phyloP scores from a whole-genome alignment of 2,113 vertebrate species.

The Oncorhynchus masou region DNA sequence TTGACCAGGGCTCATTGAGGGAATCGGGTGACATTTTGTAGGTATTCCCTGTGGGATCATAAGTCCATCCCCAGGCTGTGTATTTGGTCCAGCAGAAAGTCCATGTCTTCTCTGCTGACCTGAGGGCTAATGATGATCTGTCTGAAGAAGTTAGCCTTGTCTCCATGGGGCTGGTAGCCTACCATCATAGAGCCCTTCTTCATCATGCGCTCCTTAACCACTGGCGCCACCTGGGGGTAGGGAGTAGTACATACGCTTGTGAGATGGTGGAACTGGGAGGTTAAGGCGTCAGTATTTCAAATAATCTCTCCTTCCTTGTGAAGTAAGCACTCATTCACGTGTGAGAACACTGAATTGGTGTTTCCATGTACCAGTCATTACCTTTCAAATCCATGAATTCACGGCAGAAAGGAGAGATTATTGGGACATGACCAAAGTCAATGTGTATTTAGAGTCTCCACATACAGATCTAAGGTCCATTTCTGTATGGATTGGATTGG shows the following conservation, averaged over 20 bases:
- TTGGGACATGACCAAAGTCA: no score
- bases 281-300: no score
- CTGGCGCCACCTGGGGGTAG: constrained; percentile 78
- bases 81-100: constrained; percentile 84
- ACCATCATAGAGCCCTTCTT: constrained; percentile 84
- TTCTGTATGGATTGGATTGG: no score
- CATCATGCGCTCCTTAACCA: constrained; percentile 85
- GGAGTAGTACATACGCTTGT: background rate
- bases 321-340: background rate
- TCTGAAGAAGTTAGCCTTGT: constrained; percentile 84
- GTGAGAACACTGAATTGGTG: no score
- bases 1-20: no score
- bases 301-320: background rate
- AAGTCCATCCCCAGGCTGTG: constrained; percentile 80
- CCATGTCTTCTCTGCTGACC: constrained; percentile 78
- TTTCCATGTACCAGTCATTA: no score
- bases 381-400: no score
- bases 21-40: background rate
- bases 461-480: no score
- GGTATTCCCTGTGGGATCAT: constrained; percentile 46
- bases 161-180: constrained; percentile 79
- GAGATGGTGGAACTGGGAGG: background rate
- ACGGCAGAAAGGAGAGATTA: no score
- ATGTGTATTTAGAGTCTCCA: no score
- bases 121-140: constrained; percentile 83